A percentile compares a stretch with the other conserved stretches of the same genome.
phyloP scores from a whole-genome alignment of 2,113 vertebrate genomes.

The Aegotheles bennettii region DNA sequence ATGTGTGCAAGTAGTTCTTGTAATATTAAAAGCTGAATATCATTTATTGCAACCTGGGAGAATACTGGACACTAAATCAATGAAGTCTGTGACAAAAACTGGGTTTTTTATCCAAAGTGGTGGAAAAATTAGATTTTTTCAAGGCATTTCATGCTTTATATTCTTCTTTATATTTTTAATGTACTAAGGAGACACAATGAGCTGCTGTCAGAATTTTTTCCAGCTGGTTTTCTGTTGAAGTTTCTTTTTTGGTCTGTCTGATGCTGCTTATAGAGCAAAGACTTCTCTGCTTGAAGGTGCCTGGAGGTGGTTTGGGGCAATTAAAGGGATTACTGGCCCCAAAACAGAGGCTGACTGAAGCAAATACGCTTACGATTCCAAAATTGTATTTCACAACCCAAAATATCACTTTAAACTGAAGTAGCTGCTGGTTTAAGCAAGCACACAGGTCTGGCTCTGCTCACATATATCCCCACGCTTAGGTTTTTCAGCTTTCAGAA shows the following conservation, averaged over 20 bases:
- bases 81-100: neutral
- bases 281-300: neutral
- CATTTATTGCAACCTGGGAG: accelerated
- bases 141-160: neutral
- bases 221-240: neutral
- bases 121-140: neutral
- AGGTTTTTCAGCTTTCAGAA: neutral
- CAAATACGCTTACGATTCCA: neutral
- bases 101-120: neutral
- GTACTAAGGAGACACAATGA: neutral
- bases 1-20: neutral
- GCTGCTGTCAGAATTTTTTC: neutral
- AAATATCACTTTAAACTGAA: neutral
- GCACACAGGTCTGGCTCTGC: neutral
- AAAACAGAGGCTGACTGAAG: neutral
- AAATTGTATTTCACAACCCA: neutral
- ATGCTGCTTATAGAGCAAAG: neutral
- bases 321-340: neutral
- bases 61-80: neutral
- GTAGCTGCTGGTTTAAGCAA: neutral
- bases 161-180: neutral
- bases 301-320: neutral
- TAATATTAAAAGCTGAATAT: neutral
- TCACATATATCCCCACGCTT: accelerated
- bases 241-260: neutral